Percentiles rank a stretch among this genome's conserved stretches.
These are phyloP conservation scores for Hydractinia symbiolongicarpus DNA, from an alignment of 30 jellyfish, hydroid and myxozoan genomes.

Conservation along the genomic window DNA sequence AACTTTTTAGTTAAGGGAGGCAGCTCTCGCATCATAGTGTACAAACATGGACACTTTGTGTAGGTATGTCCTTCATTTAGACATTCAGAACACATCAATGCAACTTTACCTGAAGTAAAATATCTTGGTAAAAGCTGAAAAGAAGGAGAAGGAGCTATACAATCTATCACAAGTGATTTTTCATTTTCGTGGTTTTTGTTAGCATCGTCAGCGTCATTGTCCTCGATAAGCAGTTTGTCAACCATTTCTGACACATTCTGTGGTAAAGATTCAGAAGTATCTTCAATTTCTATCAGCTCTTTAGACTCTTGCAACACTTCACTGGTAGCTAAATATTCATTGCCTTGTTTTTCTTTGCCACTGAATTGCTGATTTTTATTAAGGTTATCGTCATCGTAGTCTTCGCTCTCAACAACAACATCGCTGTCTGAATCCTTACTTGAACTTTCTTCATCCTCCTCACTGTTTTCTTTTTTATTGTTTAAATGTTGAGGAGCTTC, in stretches of 20 bases:
- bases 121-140: too few species aligned
- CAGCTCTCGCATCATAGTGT: constrained; percentile 19
- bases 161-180: neutral
- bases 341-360: neutral
- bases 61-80: constrained; percentile 30
- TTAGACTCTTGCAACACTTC: neutral
- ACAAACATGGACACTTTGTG: constrained; percentile 32
- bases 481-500: too few species aligned
- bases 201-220: neutral
- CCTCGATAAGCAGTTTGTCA: neutral
- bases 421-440: neutral
- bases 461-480: too few species aligned
- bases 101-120: neutral
- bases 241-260: neutral
- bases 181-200: neutral
- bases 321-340: neutral
- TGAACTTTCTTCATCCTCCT: too few species aligned
- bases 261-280: too few species aligned
- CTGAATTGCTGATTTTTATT: neutral
- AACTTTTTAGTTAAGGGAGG: neutral
- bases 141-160: too few species aligned
- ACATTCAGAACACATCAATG: constrained; percentile 41
- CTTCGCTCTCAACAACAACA: neutral
- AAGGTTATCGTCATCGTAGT: too few species aligned
- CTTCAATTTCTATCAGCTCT: too few species aligned